Base-by-base conservation (phyloP, 2,113 vertebrate genomes). In the Ptilonorhynchus violaceus region DNA sequence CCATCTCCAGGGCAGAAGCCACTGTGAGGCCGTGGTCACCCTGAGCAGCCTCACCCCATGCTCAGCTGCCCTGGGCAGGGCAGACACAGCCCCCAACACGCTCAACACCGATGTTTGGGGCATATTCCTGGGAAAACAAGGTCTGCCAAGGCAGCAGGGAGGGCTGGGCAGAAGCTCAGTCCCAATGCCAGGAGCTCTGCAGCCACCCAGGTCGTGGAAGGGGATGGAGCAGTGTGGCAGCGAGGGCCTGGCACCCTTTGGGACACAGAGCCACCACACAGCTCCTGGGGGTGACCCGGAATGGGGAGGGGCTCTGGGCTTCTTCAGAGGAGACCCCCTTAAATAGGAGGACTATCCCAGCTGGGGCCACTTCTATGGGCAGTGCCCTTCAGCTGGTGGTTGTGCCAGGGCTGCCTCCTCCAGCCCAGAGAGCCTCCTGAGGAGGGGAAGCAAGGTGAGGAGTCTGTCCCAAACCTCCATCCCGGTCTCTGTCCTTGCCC, bases 261-360 rank as follows among this genome's bases (percentile, higher is more conserved):
- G 33, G 41, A 25, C 20, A 55, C 20, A 16, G 15, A 16, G 77
- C 20, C 50, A 56, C 41, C 6, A 1, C 21, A 55, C 27, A 46
- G 62, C 21, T 67, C 27, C 24, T 31, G 33, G 60, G 49, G 39
- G 18, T 9, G 13, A 16, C 25, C 16, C 1, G 2, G 7, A 60
- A 6, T 14, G 16, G 31, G 16, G 76, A 55, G 20, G 27, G 13
- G 22, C n/a, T 68, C n/a, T 2, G 5, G 50, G 41, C 11, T 56
- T 21, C 17, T 47, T 7, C 33, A 74, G n/a, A 42, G 25, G 31
- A 18, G 52, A 39, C 5, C 9, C 41, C 21, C 13, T 27, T 27
- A 41, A 41, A 63, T 23, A n/a, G 1, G 3, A 41, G 37, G 5
- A 15, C 16, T 13, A 3, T 42, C 22, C 18, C 0, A 0, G 35